Conservation (phyloP, 2,888 invertebrate genomes). For the Athalia cordata region DNA sequence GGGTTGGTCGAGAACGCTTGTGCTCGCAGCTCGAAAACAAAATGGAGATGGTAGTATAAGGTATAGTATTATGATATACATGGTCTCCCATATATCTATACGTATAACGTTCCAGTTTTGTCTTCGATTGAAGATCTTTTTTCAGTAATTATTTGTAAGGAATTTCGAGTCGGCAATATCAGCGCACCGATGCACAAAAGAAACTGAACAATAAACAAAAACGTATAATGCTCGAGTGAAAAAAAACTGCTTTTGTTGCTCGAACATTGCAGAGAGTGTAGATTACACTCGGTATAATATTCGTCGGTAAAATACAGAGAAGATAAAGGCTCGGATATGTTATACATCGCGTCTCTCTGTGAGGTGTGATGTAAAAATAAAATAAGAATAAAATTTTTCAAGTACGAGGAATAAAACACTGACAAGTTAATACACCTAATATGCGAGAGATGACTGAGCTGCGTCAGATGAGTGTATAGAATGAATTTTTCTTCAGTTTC, state of each 20-base stretch:
- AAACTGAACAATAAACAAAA: too few relatives aligned
- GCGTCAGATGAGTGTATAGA: slow-evolving; percentile 11
- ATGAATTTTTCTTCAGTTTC: not conserved
- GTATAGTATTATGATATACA: too few relatives aligned
- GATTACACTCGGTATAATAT: not conserved
- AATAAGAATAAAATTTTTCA: not conserved
- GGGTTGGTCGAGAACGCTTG: too few relatives aligned
- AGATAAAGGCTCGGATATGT: slow-evolving; percentile 19
- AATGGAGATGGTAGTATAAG: too few relatives aligned
- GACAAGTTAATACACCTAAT: slow-evolving; percentile 34
- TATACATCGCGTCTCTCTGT: not conserved
- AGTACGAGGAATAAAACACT: slow-evolving; percentile 30
- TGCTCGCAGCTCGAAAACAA: too few relatives aligned
- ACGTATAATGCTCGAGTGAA: not conserved
- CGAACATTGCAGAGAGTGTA: not conserved
- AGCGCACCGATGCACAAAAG: too few relatives aligned
- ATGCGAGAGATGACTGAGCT: not conserved
- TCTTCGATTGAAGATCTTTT: too few relatives aligned
- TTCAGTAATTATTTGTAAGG: too few relatives aligned
- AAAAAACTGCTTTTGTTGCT: slow-evolving; percentile 19
- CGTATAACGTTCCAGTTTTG: too few relatives aligned
- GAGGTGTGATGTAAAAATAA: slow-evolving; percentile 25
- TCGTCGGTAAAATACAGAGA: slow-evolving; percentile 31
- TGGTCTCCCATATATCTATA: not conserved
- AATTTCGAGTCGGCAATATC: too few relatives aligned